Evolutionary conservation across 2,113 vertebrate species (phyloP), one percentile per base, ranked within the genome.

Genomic region (Neotoma lepida): DNA sequence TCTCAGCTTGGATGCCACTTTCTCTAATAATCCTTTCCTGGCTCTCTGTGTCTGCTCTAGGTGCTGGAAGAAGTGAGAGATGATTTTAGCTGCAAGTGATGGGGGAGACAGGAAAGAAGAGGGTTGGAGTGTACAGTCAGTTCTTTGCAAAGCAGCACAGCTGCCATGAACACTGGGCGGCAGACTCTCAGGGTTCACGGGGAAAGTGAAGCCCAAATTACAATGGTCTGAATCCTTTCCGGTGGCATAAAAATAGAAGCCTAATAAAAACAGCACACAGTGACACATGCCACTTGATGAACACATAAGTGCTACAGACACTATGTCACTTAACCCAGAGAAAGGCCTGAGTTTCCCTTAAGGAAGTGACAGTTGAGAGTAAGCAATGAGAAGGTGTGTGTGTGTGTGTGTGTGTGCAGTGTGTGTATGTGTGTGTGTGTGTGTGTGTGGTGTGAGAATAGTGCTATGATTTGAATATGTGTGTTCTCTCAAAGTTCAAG

Each of bases 251-350:
- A 78, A 28, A 28, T 9, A n/a, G 70, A n/a, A 73, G n/a, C 1
- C 26, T 51, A 35, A 4, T 49, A 7, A 54, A 87, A 71, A 35
- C 4, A 39, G 49, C 39, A 4, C 6, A 0, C 0, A 0, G 0
- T 41, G 61, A 20, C 44, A 18, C 39, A 13, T 0, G 13, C 17
- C 14, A 20, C 13, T 10, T 22, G 10, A 15, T 18, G 13, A 84
- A 63, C 0, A 3, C 2, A 0, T 9, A 5, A 12, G 5, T 22
- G 26, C 56, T n/a, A 12, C 7, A 28, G 51, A n/a, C 56, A n/a
- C 6, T 0, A 6, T 0, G 5, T 12, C 17, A 6, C 2, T 44
- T 22, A 3, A 13, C 9, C 41, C 51, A 1, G 1, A 44, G n/a
- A 54, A 18, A 64, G 20, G 35, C 66, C 14, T 26, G 28, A 22